Base-by-base conservation (phyloP, 2,113 vertebrate species). In the Petaurus breviceps region DNA sequence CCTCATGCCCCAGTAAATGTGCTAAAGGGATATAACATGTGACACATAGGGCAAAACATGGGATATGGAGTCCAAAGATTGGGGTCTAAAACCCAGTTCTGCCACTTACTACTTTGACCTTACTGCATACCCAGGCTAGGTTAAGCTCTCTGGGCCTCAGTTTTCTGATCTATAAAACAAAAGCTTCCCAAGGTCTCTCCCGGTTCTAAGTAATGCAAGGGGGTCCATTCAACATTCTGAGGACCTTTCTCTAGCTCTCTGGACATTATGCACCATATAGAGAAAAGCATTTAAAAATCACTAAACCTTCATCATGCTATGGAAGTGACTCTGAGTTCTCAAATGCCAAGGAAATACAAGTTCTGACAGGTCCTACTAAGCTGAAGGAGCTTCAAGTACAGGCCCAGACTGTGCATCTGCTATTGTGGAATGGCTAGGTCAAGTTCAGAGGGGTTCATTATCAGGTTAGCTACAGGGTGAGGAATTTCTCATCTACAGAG, bases 1-100 rank as follows among this genome's bases (percentile, higher is more conserved):
- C n/a, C n/a, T 43, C 2, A 8, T 43, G 12, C 31, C 28, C 28
- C 57, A 68, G 57, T 68, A 22, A n/a, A 43, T 84, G 2, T 84
- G n/a, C 6, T 37, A 68, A 37, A 68, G 61, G 31, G 31, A 37
- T 68, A 26, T 54, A 54, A 23, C 3, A 6, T 24, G 23, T 22
- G 5, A 61, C 55, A 31, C n/a, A 31, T 31, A 26, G 28, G 57
- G 28, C 26, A 61, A 61, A 31, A 11, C 28, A 61, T 9, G 10
- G 28, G 28, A 31, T 95, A 28, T 92, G 28, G 47, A 61, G 89
- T 54, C 91, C 55, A 93, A 84, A 53, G 46, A 53, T 94, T 61
- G 61, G 54, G 1, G 16, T 53, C 94, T 52, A 61, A 26, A 57
- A 51, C 19, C 23, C 94, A 90, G 94, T 93, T 95, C 50, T 89